Conservation (phyloP, 2,888 invertebrate genomes). For the Ennomos erosarius region DNA sequence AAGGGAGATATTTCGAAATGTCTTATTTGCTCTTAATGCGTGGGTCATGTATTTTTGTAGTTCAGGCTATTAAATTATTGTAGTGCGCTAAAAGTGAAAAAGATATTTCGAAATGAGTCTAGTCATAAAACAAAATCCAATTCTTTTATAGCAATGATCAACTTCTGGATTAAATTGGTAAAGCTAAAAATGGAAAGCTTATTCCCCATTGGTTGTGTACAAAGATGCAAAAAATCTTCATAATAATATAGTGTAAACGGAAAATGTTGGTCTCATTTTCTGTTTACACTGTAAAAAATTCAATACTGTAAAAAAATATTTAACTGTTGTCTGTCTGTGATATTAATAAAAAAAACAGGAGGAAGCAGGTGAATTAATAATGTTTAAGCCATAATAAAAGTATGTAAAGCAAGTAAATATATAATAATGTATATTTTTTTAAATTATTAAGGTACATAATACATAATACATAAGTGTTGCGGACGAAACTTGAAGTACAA, state of each 20-base stretch:
- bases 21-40: slow-evolving; percentile 3
- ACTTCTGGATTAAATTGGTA: not conserved
- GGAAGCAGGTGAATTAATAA: slow-evolving; percentile 38
- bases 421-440: no score
- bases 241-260: no score
- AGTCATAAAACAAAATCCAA: slow-evolving; percentile 20
- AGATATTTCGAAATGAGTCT: slow-evolving; percentile 22
- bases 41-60: no score
- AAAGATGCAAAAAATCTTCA: not conserved
- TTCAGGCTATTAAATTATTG: no score
- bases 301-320: slow-evolving; percentile 2
- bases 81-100: not conserved
- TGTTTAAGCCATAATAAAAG: slow-evolving; percentile 43
- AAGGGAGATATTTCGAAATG: slow-evolving; percentile 13
- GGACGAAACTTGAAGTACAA: no score
- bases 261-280: no score
- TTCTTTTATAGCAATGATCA: slow-evolving; percentile 12
- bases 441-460: no score
- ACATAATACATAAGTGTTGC: no score
- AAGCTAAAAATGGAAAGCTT: not conserved
- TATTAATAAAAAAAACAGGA: slow-evolving; percentile 50
- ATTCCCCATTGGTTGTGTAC: slow-evolving; percentile 5
- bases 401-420: slow-evolving; percentile 7
- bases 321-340: slow-evolving; percentile 53
- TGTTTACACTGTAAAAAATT: not conserved